phyloP scores from a whole-genome alignment of 1,140 invertebrate genomes.

The Pollicipes pollicipes region DNA sequence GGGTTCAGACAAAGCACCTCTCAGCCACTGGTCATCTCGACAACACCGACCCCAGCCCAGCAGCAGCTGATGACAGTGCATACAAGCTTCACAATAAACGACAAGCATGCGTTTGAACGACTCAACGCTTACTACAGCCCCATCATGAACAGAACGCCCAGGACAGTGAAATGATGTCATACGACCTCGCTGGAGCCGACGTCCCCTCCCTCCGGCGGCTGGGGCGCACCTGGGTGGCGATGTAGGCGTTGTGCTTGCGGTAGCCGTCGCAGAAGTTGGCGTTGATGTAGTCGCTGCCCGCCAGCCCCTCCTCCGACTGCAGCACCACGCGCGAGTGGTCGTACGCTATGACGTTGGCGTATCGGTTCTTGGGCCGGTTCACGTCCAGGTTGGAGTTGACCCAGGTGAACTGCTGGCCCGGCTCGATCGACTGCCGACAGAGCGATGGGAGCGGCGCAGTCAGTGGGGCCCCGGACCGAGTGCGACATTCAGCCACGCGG shows the following conservation, averaged over 20 bases:
- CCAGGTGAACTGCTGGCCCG: slow-evolving; percentile 99
- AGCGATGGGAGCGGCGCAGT: too few relatives aligned
- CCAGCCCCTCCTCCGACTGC: slow-evolving; percentile 48
- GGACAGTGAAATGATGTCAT: too few relatives aligned
- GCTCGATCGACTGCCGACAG: slow-evolving; percentile 62
- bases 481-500: too few relatives aligned
- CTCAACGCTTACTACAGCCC: too few relatives aligned
- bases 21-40: slow-evolving; percentile 3
- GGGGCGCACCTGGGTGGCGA: slow-evolving; percentile 78
- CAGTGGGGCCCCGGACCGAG: too few relatives aligned
- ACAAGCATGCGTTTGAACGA: too few relatives aligned
- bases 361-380: slow-evolving; percentile 97
- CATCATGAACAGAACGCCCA: too few relatives aligned
- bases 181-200: too few relatives aligned
- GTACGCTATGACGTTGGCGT: slow-evolving; percentile 99
- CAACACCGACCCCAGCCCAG: background rate
- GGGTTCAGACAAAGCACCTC: too few relatives aligned
- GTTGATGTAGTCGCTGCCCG: slow-evolving; percentile 95
- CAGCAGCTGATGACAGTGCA: background rate
- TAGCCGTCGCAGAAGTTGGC: slow-evolving; percentile 96
- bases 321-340: slow-evolving; percentile 98
- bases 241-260: slow-evolving; percentile 84
- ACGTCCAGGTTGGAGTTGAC: slow-evolving; percentile 95
- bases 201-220: too few relatives aligned
- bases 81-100: too few relatives aligned